phyloP scores from a whole-genome alignment of 2,888 invertebrate genomes.

The Parasteatoda lunata region DNA sequence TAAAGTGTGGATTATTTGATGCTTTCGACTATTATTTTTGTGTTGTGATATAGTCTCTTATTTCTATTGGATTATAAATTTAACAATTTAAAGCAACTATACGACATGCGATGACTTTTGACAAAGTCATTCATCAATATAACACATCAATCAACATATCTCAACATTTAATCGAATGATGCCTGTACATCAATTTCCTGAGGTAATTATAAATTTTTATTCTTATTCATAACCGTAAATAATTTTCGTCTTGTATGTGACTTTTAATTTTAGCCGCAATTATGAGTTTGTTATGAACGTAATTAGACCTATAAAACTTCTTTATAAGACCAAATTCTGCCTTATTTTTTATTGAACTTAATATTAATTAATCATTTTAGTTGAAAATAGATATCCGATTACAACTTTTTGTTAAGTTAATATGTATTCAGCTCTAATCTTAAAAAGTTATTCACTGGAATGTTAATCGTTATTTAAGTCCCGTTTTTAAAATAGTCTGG shows the following conservation, averaged over 20 bases:
- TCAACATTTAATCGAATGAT: conserved; percentile 58
- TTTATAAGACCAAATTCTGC: no score
- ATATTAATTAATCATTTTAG: no score
- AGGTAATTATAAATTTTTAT: conserved; percentile 24
- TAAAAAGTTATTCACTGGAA: no score
- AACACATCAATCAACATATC: conserved; percentile 9
- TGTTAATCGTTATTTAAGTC: no score
- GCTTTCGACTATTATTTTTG: neutral
- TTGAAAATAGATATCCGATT: no score
- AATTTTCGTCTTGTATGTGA: neutral
- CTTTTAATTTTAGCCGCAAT: neutral
- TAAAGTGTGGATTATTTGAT: neutral
- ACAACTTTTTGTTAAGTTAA: no score
- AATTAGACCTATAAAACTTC: no score
- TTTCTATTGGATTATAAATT: neutral
- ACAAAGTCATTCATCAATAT: conserved; percentile 16
- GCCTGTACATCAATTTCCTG: conserved; percentile 64
- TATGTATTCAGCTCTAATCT: no score
- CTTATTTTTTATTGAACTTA: no score
- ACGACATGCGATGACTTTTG: conserved; percentile 41
- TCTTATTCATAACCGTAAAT: neutral
- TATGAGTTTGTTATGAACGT: neutral
- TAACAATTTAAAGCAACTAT: neutral
- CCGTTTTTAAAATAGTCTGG: no score
- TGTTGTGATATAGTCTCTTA: neutral